Evolutionary conservation across 2,888 invertebrate species (phyloP).

Genomic region (Drymonia ruficornis): DNA sequence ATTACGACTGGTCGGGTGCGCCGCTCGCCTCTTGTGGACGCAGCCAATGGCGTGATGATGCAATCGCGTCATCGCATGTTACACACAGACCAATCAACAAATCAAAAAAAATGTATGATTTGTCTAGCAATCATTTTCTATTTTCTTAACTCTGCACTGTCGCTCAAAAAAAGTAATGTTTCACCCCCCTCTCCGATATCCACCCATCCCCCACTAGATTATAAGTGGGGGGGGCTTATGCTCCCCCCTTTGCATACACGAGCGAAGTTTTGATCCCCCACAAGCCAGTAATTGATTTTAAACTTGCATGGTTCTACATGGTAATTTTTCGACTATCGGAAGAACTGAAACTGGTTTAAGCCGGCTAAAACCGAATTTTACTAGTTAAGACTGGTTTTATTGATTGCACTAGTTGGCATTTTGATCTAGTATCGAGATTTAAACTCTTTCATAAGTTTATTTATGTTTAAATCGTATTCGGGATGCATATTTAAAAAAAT

Average conservation of each 20-base stretch:
- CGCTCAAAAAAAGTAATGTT: not conserved
- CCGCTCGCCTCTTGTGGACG: too few relatives aligned
- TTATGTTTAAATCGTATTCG: too few relatives aligned
- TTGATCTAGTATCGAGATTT: too few relatives aligned
- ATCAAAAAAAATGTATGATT: too few relatives aligned
- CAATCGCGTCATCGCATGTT: too few relatives aligned
- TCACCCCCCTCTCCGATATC: not conserved
- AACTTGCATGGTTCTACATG: constrained; percentile 35
- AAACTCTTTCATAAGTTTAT: too few relatives aligned
- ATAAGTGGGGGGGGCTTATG: constrained; percentile 17
- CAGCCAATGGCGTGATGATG: too few relatives aligned
- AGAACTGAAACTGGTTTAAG: constrained; percentile 29
- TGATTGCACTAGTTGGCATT: too few relatives aligned
- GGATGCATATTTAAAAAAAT: too few relatives aligned
- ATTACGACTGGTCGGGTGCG: too few relatives aligned
- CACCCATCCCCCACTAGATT: not conserved
- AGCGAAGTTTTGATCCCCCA: constrained; percentile 25
- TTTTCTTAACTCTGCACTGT: not conserved
- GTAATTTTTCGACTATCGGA: constrained; percentile 41
- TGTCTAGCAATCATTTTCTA: not conserved
- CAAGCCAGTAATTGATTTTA: constrained; percentile 39
- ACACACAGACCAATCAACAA: too few relatives aligned
- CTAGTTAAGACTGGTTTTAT: constrained; percentile 24
- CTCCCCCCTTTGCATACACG: constrained; percentile 16
- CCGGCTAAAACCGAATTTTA: constrained; percentile 20